Conservation (phyloP, 1,140 invertebrate genomes). For the Mya arenaria region DNA sequence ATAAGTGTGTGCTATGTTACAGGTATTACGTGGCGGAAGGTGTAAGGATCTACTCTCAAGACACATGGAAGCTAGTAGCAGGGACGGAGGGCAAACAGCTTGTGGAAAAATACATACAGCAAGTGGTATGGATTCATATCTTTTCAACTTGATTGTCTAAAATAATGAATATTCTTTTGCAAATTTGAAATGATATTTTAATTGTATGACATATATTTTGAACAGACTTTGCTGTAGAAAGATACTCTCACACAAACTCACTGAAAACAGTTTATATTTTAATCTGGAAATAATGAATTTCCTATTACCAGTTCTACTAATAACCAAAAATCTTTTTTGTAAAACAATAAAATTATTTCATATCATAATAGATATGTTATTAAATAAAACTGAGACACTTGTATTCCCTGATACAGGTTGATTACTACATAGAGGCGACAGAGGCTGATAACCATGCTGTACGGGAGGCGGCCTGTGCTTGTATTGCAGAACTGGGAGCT, state of each 20-base stretch:
- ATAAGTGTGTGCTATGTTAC: conserved; percentile 12
- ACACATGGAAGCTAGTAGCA: conserved; percentile 83
- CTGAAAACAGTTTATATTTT: too few relatives aligned
- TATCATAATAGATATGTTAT: too few relatives aligned
- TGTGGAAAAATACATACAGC: conserved; percentile 83
- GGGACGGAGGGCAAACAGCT: conserved; percentile 81
- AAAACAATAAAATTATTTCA: too few relatives aligned
- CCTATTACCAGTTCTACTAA: too few relatives aligned
- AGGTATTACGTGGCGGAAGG: conserved; percentile 85
- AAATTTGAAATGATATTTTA: too few relatives aligned
- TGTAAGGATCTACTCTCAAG: conserved; percentile 84
- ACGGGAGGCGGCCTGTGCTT: conserved; percentile 84
- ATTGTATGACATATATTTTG: too few relatives aligned
- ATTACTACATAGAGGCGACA: conserved; percentile 83
- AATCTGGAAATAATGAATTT: too few relatives aligned
- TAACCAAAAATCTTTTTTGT: too few relatives aligned
- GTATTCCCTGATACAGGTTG: conserved; percentile 76
- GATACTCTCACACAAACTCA: too few relatives aligned
- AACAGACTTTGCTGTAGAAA: too few relatives aligned
- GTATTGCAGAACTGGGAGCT: conserved; percentile 83
- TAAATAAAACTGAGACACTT: neutral
- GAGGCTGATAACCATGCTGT: conserved; percentile 84
- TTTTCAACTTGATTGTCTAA: neutral
- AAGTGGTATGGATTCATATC: conserved; percentile 76
- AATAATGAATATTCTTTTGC: too few relatives aligned